A percentile compares a stretch with the other conserved stretches of the same genome.
phyloP scores from a whole-genome alignment of 2,797 vertebrate genomes.

The Selene dorsalis region DNA sequence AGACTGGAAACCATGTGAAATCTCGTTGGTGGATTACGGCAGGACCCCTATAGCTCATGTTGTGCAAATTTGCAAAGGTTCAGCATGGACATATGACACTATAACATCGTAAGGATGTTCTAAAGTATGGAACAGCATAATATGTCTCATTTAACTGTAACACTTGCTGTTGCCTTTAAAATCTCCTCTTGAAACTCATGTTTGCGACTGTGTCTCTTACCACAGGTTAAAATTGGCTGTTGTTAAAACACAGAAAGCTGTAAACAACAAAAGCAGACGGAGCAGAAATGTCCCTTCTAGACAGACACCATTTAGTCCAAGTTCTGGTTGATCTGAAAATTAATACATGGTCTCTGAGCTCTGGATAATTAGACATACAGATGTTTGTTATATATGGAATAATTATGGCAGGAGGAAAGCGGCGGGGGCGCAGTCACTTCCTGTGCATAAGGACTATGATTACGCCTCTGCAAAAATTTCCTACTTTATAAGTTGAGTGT shows the following conservation, averaged over 20 bases:
- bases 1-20: too few species aligned
- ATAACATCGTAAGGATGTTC: too few species aligned
- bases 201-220: slow-evolving; percentile 5
- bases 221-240: slow-evolving; percentile 9
- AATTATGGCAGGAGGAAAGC: slow-evolving; percentile 51
- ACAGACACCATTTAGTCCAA: not conserved
- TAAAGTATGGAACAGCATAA: too few species aligned
- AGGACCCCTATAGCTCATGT: too few species aligned
- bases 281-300: not conserved
- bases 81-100: too few species aligned
- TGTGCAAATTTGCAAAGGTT: too few species aligned
- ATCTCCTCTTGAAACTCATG: slow-evolving; percentile 16
- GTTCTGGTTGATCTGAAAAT: slow-evolving; percentile 19
- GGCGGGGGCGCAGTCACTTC: slow-evolving; percentile 29
- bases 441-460: slow-evolving; percentile 59
- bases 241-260: slow-evolving; percentile 15
- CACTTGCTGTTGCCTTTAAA: slow-evolving; percentile 21
- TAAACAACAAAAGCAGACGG: not conserved
- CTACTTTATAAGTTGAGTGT: slow-evolving; percentile 42
- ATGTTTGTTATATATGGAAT: slow-evolving; percentile 58
- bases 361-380: slow-evolving; percentile 47
- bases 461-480: slow-evolving; percentile 67
- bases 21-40: too few species aligned
- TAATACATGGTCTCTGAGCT: not conserved
- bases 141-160: slow-evolving; percentile 4